phyloP scores from a whole-genome alignment of 2,888 invertebrate genomes.

The Melanotus villosus region DNA sequence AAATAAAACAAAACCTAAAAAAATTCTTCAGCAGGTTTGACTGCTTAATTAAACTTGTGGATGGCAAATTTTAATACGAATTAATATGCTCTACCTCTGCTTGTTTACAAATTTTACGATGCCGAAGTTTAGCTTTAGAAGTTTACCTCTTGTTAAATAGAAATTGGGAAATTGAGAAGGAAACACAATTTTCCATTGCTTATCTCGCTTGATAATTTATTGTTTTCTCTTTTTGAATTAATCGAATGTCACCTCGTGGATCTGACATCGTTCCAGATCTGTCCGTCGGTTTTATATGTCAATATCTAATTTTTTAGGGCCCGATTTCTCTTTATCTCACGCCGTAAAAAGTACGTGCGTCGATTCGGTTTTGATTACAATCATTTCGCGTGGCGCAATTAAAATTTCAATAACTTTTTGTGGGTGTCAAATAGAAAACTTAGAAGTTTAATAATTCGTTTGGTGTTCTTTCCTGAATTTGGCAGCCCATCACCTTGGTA shows the following conservation, averaged over 20 bases:
- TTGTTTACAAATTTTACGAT: not conserved
- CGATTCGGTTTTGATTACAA: too few relatives aligned
- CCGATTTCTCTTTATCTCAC: constrained; percentile 3
- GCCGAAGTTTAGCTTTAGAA: not conserved
- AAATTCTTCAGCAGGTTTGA: constrained; percentile 8
- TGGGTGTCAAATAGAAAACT: not conserved
- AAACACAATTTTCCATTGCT: not conserved
- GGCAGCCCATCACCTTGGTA: not conserved
- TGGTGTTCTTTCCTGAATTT: not conserved
- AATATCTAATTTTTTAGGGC: not conserved
- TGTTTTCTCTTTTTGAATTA: constrained; percentile 4
- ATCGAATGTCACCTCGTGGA: constrained; percentile 5
- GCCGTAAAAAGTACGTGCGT: not conserved
- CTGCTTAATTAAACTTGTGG: constrained; percentile 8
- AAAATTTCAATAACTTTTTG: constrained; percentile 10
- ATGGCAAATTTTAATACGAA: constrained; percentile 9
- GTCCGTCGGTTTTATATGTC: not conserved
- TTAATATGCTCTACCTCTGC: not conserved
- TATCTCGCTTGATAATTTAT: constrained; percentile 4
- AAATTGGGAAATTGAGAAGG: not conserved
- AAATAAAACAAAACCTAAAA: not conserved
- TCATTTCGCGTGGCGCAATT: constrained; percentile 9
- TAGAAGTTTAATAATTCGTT: not conserved
- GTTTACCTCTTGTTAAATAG: not conserved
- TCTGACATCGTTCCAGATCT: constrained; percentile 7